A percentile compares a stretch with the other conserved stretches of the same genome.
These are phyloP conservation scores for Diadumene lineata DNA, from an alignment of 92 coral and sea anemone genomes.

Conservation along the genomic window DNA sequence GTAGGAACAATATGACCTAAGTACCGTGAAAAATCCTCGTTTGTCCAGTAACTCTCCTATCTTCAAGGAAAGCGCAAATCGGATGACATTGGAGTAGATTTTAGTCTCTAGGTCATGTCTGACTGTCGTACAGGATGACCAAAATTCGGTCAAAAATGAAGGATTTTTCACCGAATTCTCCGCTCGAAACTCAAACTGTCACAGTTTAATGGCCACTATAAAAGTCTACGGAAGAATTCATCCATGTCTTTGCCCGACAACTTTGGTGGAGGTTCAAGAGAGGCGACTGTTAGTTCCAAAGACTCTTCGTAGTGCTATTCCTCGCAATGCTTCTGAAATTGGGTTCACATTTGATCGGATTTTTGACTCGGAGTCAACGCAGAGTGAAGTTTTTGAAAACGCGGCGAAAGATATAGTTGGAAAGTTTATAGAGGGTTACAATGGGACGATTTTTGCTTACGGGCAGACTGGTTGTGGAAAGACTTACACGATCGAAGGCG, in stretches of 20 bases:
- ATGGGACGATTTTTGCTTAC: conserved; percentile 67
- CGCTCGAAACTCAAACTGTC: background rate
- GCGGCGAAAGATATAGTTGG: conserved; percentile 49
- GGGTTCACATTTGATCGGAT: conserved; percentile 27
- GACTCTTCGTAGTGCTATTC: background rate
- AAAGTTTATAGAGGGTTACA: conserved; percentile 55
- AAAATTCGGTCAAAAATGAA: background rate
- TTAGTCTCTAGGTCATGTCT: background rate
- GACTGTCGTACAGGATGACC: background rate
- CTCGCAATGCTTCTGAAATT: conserved; percentile 4
- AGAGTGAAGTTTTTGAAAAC: conserved; percentile 47
- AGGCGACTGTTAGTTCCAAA: conserved; percentile 31
- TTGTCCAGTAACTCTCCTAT: background rate
- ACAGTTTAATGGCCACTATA: conserved; percentile 56
- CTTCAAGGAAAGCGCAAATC: background rate
- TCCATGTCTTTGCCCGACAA: conserved; percentile 41
- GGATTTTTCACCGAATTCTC: background rate
- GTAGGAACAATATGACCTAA: background rate
- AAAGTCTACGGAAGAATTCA: conserved; percentile 62
- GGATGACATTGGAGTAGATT: background rate
- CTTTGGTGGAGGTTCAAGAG: conserved; percentile 36
- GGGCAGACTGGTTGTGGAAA: conserved; percentile 73
- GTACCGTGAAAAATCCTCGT: background rate
- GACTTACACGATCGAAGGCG: conserved; percentile 65
- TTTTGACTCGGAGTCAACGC: conserved; percentile 37